Evolutionary conservation across 2,888 invertebrate genomes (phyloP).

Genomic region (Caenorhabditis auriculariae): DNA sequence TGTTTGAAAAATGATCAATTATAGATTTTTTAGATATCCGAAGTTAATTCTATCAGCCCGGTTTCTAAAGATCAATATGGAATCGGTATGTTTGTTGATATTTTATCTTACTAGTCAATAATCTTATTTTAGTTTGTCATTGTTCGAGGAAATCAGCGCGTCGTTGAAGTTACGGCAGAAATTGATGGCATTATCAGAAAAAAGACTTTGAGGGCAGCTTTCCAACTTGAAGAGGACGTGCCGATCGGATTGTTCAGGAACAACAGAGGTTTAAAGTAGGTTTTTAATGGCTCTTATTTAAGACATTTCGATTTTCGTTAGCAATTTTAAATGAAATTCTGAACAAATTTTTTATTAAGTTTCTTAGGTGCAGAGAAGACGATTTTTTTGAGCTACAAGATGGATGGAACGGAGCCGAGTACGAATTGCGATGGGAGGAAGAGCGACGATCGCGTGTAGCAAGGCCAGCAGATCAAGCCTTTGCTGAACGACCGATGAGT

Average conservation of each 20-base stretch:
- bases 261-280: slow-evolving; percentile 18
- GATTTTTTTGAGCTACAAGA: slow-evolving; percentile 19
- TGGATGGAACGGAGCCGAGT: slow-evolving; percentile 27
- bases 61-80: slow-evolving; percentile 19
- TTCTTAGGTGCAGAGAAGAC: slow-evolving; percentile 22
- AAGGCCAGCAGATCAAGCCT: slow-evolving; percentile 14
- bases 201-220: slow-evolving; percentile 17
- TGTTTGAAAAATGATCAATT: slow-evolving; percentile 12
- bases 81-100: slow-evolving; percentile 22
- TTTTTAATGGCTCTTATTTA: slow-evolving; percentile 24
- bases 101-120: slow-evolving; percentile 32
- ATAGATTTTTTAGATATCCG: slow-evolving; percentile 8
- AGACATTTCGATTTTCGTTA: slow-evolving; percentile 32
- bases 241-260: slow-evolving; percentile 25
- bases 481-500: too few species aligned
- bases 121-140: slow-evolving; percentile 26
- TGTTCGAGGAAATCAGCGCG: slow-evolving; percentile 17
- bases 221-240: slow-evolving; percentile 25
- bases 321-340: slow-evolving; percentile 32
- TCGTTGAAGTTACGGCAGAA: slow-evolving; percentile 22
- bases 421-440: slow-evolving; percentile 27
- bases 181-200: slow-evolving; percentile 20
- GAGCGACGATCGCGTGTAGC: slow-evolving; percentile 20
- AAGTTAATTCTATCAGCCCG: slow-evolving; percentile 6
- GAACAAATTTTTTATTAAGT: slow-evolving; percentile 24